Evolutionary conservation across 2,113 vertebrate genomes (phyloP), one percentile per base, ranked within the genome.

Genomic region (Actenoides lindsayi): DNA sequence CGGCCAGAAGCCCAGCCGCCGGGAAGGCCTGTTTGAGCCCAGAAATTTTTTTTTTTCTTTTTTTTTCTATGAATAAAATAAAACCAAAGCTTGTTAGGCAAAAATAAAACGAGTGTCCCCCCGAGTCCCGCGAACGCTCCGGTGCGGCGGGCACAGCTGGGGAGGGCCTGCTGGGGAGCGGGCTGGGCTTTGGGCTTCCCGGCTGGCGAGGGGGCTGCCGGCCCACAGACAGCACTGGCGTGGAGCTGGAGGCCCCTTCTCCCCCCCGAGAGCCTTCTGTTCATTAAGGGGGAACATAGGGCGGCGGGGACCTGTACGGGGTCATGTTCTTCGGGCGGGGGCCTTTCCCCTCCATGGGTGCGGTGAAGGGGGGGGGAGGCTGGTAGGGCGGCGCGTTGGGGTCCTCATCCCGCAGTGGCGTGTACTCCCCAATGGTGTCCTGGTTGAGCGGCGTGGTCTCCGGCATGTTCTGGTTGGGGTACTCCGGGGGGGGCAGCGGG

Each of bases 271-370:
- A 93, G 95, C 93, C 95, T 97, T 95, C 96, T 35, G 23, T 95
- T 96, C 77, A n/a, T 99, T 99, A 99, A 98, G 99, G 99, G 92
- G 99, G 99, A 28, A 99, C 99, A 4, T 99, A 99, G 80, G 99
- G 99, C 6, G 99, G 99, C 15, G 99, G 99, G 41, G 99, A 99
- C 98, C 99, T 98, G 98, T 99, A 99, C 0, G 99, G 98, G 98
- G 99, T 99, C 99, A 99, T 99, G 98, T 99, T 99, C 98, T 99
- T 99, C 90, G 99, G 99, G 65, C 99, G 99, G 57, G 99, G 99
- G 93, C 99, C 99, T 97, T 99, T 99, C 76, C 99, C 99, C 96
- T 99, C 99, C 97, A 99, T 98, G 95, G 99, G 99, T 39, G 99
- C 98, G 4, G 99, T 99, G 97, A 99, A 99, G 46, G 99, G 99